Percentiles rank a stretch among this genome's conserved stretches.
Conservation (phyloP, 2,888 invertebrate species). For the Himalopsyche tibetana region DNA sequence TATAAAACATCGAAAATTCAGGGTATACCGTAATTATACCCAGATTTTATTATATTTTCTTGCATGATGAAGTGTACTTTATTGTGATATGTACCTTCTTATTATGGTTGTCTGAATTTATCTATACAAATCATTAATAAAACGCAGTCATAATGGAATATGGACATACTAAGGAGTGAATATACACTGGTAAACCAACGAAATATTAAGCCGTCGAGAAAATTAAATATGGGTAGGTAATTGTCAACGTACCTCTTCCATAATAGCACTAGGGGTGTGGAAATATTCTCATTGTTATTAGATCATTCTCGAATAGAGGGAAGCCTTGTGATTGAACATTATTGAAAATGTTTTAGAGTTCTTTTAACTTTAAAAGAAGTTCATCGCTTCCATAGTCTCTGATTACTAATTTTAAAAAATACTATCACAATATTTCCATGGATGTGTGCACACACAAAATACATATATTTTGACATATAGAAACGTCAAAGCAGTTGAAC, state of each 20-base stretch:
- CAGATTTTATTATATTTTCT: no score
- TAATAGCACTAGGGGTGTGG: conserved; percentile 27
- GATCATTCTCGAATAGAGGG: background rate
- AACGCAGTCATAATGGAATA: background rate
- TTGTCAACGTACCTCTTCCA: conserved; percentile 27
- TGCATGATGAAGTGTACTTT: background rate
- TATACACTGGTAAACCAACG: background rate
- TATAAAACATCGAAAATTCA: no score
- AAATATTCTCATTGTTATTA: background rate
- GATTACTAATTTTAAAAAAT: background rate
- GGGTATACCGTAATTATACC: no score
- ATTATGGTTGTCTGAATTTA: background rate
- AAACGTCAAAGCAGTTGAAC: conserved; percentile 17
- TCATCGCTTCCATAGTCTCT: background rate
- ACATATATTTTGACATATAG: conserved; percentile 11
- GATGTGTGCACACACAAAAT: background rate
- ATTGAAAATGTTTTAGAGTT: background rate
- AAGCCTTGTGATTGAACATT: conserved; percentile 23
- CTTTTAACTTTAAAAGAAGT: background rate
- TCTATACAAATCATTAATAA: no score
- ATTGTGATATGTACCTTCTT: background rate
- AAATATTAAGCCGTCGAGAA: background rate
- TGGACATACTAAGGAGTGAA: background rate
- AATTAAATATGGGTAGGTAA: background rate
- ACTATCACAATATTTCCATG: background rate